Base-by-base conservation (phyloP, 2,113 vertebrate species). In the Syngnathus floridae region DNA sequence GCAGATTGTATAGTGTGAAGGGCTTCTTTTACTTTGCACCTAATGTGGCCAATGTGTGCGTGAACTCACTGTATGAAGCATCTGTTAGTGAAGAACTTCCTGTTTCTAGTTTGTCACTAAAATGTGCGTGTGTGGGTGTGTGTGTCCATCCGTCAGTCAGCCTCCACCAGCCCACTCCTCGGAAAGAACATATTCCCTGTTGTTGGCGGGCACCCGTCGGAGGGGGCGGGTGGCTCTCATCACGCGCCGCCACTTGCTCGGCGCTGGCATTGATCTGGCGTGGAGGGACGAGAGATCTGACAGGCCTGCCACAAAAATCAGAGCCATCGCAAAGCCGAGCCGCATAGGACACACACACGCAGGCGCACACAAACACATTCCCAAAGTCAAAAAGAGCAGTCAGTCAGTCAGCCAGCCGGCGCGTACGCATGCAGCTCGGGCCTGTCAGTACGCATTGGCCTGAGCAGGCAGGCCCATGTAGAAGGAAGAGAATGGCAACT, bases 221-320 rank as follows among this genome's bases (percentile, higher is more conserved):
- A 90, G 36, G 91, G 90, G 92, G 92, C 90, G 73, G 85, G 85
- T 84, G 83, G 69, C 92, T 91, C 90, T 86, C 86, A 78, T 87
- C 83, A 86, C 85, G 70, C 78, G 26, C 83, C 83, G 79, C 79
- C 78, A 76, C 69, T 84, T 77, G 79, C 91, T 89, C 87, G 87
- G 90, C 91, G 90, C 89, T 91, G 90, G 92, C 87, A 87, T 85
- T 91, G 86, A 86, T 86, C 88, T 91, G 84, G 79, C 90, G 84
- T 89, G 76, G 76, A 72, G 67, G 79, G 72, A 80, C 85, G 90
- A 76, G 93, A 91, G 90, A 93, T 92, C 92, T 96, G 97, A 98
- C 97, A 98, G 93, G 86, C 88, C 91, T 93, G 97, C 93, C 95
- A 96, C 91, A 93, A 91, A 90, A 93, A 98, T 98, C 91, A 93